phyloP scores from a whole-genome alignment of 2,113 vertebrate species.

The Fregetta grallaria region DNA sequence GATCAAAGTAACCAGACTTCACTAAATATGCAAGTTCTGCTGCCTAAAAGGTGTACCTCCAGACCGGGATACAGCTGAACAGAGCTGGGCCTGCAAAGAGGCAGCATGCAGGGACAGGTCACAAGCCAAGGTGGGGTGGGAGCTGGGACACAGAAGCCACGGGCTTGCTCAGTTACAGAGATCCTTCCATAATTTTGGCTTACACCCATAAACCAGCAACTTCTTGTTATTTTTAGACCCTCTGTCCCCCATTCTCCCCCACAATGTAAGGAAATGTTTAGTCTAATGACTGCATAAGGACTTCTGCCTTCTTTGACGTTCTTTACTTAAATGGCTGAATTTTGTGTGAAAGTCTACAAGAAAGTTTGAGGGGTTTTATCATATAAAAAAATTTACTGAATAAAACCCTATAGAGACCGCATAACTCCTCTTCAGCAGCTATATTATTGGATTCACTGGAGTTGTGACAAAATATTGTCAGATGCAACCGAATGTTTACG shows the following conservation, averaged over 20 bases:
- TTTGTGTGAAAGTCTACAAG: background rate
- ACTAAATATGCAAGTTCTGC: background rate
- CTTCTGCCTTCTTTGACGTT: background rate
- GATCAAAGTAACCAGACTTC: background rate
- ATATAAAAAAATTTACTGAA: background rate
- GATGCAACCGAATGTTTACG: background rate
- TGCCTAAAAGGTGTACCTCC: background rate
- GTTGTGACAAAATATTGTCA: background rate
- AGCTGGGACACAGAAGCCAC: background rate
- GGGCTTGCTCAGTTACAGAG: background rate
- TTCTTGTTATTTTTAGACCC: background rate
- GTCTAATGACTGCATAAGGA: background rate
- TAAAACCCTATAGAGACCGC: background rate
- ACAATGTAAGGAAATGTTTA: background rate
- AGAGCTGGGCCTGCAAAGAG: background rate
- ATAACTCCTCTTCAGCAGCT: background rate
- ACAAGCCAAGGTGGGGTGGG: background rate
- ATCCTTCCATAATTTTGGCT: background rate
- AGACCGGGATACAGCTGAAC: background rate
- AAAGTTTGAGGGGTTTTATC: background rate
- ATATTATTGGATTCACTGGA: background rate
- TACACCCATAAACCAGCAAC: background rate
- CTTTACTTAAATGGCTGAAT: background rate
- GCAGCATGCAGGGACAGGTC: background rate
- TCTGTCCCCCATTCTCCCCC: background rate